These are phyloP conservation scores for Malacoctenus gilli DNA, from an alignment of 2,797 vertebrate species.

Conservation along the genomic window DNA sequence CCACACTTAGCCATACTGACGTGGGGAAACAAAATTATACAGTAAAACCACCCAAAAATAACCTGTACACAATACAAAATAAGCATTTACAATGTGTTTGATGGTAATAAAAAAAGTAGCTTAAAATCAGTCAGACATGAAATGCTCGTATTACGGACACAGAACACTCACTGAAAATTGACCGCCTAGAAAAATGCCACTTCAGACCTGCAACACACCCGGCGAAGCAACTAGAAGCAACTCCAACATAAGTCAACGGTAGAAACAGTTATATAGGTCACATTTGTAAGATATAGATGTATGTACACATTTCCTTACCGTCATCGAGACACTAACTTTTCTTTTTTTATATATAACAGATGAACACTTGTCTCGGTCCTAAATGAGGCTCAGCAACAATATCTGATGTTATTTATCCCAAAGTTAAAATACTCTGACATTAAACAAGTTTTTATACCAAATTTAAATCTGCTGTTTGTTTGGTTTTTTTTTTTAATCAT, in stretches of 20 bases:
- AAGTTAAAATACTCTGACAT: too few species aligned
- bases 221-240: constrained; percentile 19
- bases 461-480: too few species aligned
- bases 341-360: too few species aligned
- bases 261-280: constrained; percentile 22
- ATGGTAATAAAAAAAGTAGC: constrained; percentile 47
- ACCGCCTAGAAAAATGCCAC: constrained; percentile 3
- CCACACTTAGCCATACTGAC: constrained; percentile 51
- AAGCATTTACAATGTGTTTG: constrained; percentile 67
- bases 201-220: constrained; percentile 20
- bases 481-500: too few species aligned
- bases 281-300: constrained; percentile 37
- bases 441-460: too few species aligned
- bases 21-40: constrained; percentile 50
- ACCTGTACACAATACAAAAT: constrained; percentile 74
- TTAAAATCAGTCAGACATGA: constrained; percentile 44
- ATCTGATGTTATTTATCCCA: too few species aligned
- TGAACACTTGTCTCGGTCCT: too few species aligned
- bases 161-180: constrained; percentile 20
- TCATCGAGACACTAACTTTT: too few species aligned
- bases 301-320: constrained; percentile 29
- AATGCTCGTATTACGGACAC: constrained; percentile 34
- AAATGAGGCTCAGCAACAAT: neutral
- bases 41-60: constrained; percentile 63
- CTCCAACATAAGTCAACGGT: constrained; percentile 23